A percentile compares a stretch with the other conserved stretches of the same genome.
Evolutionary conservation across 2,797 vertebrate genomes (phyloP).

Genomic region (Darevskia mixta): DNA sequence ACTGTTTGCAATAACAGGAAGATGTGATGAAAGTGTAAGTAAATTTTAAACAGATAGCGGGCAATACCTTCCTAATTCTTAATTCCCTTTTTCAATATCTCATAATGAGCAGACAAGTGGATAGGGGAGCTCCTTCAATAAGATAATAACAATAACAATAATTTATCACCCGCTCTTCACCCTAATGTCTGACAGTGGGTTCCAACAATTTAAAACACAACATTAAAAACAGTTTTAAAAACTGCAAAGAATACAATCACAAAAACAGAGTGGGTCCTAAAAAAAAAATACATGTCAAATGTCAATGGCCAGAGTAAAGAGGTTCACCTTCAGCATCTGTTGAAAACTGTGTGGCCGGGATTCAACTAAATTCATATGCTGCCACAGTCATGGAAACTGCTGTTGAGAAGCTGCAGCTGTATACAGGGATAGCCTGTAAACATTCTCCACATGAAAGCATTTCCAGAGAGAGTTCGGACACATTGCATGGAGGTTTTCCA

Average conservation of each 20-base stretch:
- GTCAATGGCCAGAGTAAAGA: too few relatives aligned
- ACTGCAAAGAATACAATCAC: too few relatives aligned
- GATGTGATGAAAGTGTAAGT: not conserved
- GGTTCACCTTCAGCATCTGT: too few relatives aligned
- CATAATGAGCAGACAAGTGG: not conserved
- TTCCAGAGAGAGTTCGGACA: not conserved
- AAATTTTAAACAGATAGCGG: conserved; percentile 34
- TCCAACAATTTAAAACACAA: too few relatives aligned
- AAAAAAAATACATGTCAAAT: too few relatives aligned
- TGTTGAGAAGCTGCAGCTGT: not conserved
- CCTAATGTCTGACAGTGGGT: too few relatives aligned
- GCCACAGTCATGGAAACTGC: not conserved
- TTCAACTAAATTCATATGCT: too few relatives aligned
- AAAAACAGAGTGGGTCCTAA: too few relatives aligned
- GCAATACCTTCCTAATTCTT: not conserved
- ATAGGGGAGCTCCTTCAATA: not conserved
- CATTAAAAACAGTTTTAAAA: too few relatives aligned
- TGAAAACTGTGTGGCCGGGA: too few relatives aligned
- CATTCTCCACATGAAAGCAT: not conserved
- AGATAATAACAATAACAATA: not conserved
- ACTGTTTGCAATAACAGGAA: conserved; percentile 5
- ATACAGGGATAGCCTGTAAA: not conserved
- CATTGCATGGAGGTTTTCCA: not conserved
- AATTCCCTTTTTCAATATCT: not conserved
- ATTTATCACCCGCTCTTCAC: too few relatives aligned